Base-by-base conservation (phyloP, 2,797 vertebrate species). In the Lutjanus argentimaculatus region DNA sequence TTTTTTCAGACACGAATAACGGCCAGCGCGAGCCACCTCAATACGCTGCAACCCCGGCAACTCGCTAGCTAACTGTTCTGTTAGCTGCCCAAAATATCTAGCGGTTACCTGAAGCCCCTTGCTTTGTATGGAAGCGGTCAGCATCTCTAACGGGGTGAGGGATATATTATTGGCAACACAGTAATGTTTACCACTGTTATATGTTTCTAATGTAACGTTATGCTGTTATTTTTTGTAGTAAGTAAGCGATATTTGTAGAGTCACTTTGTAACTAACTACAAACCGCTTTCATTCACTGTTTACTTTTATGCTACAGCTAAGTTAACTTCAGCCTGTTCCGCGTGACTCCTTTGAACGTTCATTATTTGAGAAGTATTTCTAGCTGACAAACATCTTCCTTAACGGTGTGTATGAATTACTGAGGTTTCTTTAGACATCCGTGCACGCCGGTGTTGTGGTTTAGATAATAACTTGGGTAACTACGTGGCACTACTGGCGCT, bases 401-500 rank as follows among this genome's bases (percentile, higher is more conserved):
- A n/a, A 2, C 8, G 0, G 17, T 42, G n/a, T 30, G 14, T 61
- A 10, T 22, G 1, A 16, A 1, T 36, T 42, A 59, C 21, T 2
- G 19, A 40, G 19, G 6, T 40, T 11, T 5, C 1, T 55, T 0
- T 6, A 21, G 1, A 10, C 11, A 2, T 43, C 2, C 25, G 2
- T 62, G n/a, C 43, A 22, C 21, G 21, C n/a, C n/a, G 12, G 49
- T 65, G 43, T 71, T 83, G 53, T 79, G 56, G 53, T 58, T 65
- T 11, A 40, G 46, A 25, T 56, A 65, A 43, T 56, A 56, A 69
- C 30, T 72, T 62, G 0, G 22, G 84, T 61, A 63, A 78, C 85
- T 90, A 92, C 93, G 92, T 93, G 93, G 92, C 92, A 91, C 58
- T 73, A 42, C 45, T 19, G 71, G 63, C 56, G 86, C 58, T 14